Evolutionary conservation across 1,140 invertebrate species (phyloP).

Genomic region (Sogatella furcifera): DNA sequence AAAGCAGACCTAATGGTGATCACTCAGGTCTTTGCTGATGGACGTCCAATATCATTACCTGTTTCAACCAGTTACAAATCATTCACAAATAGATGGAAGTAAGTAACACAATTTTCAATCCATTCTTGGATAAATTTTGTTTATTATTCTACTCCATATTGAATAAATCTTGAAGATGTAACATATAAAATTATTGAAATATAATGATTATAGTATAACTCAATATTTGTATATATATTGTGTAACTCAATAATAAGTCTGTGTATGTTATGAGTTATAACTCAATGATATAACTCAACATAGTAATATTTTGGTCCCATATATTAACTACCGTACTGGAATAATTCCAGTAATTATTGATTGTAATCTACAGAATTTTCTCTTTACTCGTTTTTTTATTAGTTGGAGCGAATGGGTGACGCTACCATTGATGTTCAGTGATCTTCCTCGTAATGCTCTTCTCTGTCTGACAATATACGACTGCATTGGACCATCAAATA

Average conservation of each 20-base stretch:
- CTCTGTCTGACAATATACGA: conserved; percentile 91
- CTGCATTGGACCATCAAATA: conserved; percentile 73
- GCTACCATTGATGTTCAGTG: conserved; percentile 82
- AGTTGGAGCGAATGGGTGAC: conserved; percentile 98
- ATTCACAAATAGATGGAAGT: conserved; percentile 89
- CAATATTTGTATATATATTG: too few relatives aligned
- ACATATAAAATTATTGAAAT: too few relatives aligned
- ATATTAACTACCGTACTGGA: too few relatives aligned
- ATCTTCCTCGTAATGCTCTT: conserved; percentile 79
- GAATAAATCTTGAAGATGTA: too few relatives aligned
- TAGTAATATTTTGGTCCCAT: too few relatives aligned
- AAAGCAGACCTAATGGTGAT: conserved; percentile 82
- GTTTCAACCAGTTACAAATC: conserved; percentile 88
- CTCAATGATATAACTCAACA: too few relatives aligned
- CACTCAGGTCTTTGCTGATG: conserved; percentile 78
- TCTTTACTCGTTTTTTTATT: neutral
- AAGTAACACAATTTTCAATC: conserved; percentile 31
- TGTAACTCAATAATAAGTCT: too few relatives aligned
- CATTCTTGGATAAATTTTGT: neutral
- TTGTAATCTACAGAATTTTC: too few relatives aligned
- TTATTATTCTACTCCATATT: too few relatives aligned
- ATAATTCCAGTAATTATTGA: too few relatives aligned
- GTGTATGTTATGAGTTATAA: too few relatives aligned
- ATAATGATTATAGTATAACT: too few relatives aligned
- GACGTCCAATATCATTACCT: conserved; percentile 72